A percentile compares a stretch with the other conserved stretches of the same genome.
Evolutionary conservation across 2,113 vertebrate genomes (phyloP).

Genomic region (Rhodinocichla rosea): DNA sequence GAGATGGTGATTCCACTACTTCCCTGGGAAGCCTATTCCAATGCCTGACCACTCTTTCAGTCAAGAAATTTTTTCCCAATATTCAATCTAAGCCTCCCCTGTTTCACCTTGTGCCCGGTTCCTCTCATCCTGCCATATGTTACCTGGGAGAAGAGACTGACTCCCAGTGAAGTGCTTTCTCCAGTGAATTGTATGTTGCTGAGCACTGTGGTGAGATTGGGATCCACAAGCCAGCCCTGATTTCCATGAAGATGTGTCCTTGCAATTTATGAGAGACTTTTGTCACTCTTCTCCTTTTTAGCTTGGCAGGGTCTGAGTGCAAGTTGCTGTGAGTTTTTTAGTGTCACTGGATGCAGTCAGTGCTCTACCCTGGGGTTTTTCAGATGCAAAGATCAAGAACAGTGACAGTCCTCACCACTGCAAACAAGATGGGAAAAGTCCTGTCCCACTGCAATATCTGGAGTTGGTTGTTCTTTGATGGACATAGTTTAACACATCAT

Average conservation of each 20-base stretch:
- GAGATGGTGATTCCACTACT: not conserved
- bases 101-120: rapidly evolving
- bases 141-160: not conserved
- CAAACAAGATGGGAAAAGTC: not conserved
- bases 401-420: not conserved
- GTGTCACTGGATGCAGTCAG: not conserved
- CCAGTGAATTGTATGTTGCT: not conserved
- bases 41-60: not conserved
- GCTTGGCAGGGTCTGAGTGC: not conserved
- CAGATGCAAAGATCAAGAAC: not conserved
- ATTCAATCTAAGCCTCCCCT: not conserved
- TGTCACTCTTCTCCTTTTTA: not conserved
- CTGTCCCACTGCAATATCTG: not conserved
- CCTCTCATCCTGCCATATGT: not conserved
- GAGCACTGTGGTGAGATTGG: not conserved
- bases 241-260: not conserved
- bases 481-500: not conserved
- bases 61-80: not conserved
- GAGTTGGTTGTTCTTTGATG: not conserved
- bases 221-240: not conserved
- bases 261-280: not conserved
- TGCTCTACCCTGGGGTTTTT: not conserved
- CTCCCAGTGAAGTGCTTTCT: not conserved
- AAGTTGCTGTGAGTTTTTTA: not conserved
- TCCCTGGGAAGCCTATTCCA: not conserved